A percentile compares a stretch with the other conserved stretches of the same genome.
Evolutionary conservation across 2,113 vertebrate species (phyloP).

Genomic region (Tetrax tetrax): DNA sequence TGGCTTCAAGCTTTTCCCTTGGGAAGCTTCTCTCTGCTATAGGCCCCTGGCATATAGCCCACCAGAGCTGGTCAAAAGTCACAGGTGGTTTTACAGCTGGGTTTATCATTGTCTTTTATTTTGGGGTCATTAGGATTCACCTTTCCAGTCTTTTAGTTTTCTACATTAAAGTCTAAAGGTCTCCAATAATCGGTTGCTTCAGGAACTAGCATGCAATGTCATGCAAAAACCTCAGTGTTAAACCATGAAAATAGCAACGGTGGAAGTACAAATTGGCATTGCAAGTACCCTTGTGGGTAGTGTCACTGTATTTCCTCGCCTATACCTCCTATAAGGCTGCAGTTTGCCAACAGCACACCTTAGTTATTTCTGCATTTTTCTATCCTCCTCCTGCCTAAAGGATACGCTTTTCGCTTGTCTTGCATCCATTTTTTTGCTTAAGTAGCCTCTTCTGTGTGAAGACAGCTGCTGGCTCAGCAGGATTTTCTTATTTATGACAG

Average conservation of each 20-base stretch:
- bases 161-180: neutral
- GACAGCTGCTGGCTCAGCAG: neutral
- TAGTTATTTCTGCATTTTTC: neutral
- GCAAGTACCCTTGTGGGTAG: neutral
- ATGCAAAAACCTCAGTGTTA: neutral
- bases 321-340: neutral
- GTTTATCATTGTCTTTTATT: neutral
- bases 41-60: neutral
- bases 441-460: neutral
- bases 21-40: neutral
- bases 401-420: neutral
- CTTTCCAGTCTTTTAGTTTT: neutral
- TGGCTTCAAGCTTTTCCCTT: neutral
- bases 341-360: neutral
- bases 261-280: neutral
- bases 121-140: neutral
- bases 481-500: neutral
- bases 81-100: neutral
- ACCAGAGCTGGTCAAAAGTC: neutral
- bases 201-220: fast-evolving
- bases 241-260: neutral
- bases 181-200: neutral
- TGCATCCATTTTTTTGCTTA: neutral
- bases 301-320: neutral
- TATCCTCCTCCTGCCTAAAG: neutral